Conservation (phyloP, 2,888 invertebrate genomes). For the Drosophila dives region DNA sequence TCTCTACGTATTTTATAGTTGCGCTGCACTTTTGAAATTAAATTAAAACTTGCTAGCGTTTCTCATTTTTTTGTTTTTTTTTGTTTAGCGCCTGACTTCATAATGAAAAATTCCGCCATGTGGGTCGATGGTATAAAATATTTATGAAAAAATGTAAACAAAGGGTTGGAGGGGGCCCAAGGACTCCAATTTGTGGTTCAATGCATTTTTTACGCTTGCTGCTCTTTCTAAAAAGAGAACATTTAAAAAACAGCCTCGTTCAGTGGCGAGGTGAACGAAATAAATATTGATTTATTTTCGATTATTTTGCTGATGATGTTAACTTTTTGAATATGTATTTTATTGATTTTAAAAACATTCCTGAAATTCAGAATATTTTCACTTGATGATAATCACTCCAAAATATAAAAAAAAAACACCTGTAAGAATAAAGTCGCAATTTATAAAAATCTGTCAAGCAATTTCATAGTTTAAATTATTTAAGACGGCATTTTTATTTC, state of each 20-base stretch:
- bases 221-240: constrained; percentile 11
- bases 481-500: constrained; percentile 78
- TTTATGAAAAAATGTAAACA: constrained; percentile 65
- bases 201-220: constrained; percentile 36
- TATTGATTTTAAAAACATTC: background rate
- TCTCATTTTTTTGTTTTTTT: constrained; percentile 31
- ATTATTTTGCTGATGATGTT: background rate
- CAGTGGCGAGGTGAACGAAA: too few species aligned
- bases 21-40: constrained; percentile 70
- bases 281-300: constrained; percentile 1
- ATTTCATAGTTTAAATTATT: constrained; percentile 24
- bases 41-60: constrained; percentile 73
- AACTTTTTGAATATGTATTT: background rate
- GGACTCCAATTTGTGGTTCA: constrained; percentile 52
- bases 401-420: background rate
- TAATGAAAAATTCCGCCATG: constrained; percentile 65
- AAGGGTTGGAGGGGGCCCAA: constrained; percentile 11
- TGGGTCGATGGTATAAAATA: constrained; percentile 65
- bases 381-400: background rate
- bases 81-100: constrained; percentile 42
- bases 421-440: background rate
- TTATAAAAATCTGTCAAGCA: background rate
- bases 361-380: background rate
- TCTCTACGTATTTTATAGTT: constrained; percentile 30
- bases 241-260: background rate